Evolutionary conservation across 2,797 vertebrate genomes (phyloP).

Genomic region (Gypaetus barbatus): DNA sequence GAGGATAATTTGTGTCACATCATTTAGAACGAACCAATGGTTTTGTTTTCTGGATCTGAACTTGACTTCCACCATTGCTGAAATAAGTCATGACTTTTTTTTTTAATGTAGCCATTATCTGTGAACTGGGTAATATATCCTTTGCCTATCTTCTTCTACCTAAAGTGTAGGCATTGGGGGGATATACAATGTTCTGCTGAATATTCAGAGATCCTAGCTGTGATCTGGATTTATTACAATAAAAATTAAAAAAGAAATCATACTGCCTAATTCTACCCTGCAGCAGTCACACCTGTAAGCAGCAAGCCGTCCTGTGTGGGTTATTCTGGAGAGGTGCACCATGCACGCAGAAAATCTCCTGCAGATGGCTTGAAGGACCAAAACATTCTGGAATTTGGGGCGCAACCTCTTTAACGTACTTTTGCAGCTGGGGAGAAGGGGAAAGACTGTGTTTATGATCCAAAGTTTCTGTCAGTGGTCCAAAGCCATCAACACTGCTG

Average conservation of each 20-base stretch:
- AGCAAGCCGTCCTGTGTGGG: not conserved
- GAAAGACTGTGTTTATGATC: conserved; percentile 23
- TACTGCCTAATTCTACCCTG: not conserved
- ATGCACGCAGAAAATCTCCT: not conserved
- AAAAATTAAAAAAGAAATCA: not conserved
- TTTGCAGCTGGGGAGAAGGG: conserved; percentile 19
- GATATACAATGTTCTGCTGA: not conserved
- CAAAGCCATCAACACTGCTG: not conserved
- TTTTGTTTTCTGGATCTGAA: not conserved
- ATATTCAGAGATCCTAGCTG: not conserved
- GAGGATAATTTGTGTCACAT: not conserved
- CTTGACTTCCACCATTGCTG: not conserved
- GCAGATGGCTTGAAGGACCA: not conserved
- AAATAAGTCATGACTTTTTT: not conserved
- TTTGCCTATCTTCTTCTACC: not conserved
- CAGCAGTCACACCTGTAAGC: not conserved
- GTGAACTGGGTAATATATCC: not conserved
- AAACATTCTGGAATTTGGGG: not conserved
- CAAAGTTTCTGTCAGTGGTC: not conserved
- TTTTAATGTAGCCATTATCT: not conserved
- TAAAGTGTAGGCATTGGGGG: not conserved
- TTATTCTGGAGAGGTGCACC: not conserved
- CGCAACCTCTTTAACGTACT: not conserved
- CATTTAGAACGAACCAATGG: not conserved
- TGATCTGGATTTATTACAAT: not conserved